These are phyloP conservation scores for Nasonia longicornis DNA, from an alignment of 1,140 invertebrate species.

Conservation along the genomic window DNA sequence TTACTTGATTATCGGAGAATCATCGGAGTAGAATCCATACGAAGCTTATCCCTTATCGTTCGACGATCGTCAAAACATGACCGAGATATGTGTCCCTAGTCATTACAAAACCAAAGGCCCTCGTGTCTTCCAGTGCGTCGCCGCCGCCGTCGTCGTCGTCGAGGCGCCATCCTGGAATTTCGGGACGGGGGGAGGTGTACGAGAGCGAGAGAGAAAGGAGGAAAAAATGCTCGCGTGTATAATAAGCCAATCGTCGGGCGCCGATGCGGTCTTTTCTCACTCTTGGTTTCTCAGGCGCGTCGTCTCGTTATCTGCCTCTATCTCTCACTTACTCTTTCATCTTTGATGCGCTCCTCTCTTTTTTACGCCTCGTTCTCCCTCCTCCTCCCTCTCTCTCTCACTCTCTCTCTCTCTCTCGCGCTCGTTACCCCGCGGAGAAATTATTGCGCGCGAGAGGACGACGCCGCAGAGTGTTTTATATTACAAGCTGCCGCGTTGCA, in stretches of 20 bases:
- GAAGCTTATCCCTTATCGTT: neutral
- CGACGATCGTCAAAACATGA: neutral
- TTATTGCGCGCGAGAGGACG: neutral
- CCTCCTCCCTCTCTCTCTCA: too few species aligned
- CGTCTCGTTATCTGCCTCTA: conserved; percentile 48
- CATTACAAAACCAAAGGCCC: neutral
- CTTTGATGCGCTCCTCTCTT: conserved; percentile 26
- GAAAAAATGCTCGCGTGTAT: conserved; percentile 2
- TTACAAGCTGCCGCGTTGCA: neutral
- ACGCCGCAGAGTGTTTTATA: neutral
- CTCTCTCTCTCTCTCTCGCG: neutral
- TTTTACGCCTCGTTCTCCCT: conserved; percentile 27
- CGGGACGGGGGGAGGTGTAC: too few species aligned
- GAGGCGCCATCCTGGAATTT: conserved; percentile 31
- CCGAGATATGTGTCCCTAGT: conserved; percentile 16
- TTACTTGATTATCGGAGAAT: neutral
- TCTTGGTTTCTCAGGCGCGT: conserved; percentile 43
- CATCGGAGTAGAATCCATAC: neutral
- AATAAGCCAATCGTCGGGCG: conserved; percentile 29
- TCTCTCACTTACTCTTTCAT: conserved; percentile 48
- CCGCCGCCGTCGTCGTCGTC: conserved; percentile 22
- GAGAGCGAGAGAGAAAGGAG: neutral
- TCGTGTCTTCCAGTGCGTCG: neutral
- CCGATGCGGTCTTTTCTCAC: conserved; percentile 33
- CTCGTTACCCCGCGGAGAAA: conserved; percentile 7